Evolutionary conservation across 1,140 invertebrate genomes (phyloP).

Genomic region (Neodiprion pinetum): DNA sequence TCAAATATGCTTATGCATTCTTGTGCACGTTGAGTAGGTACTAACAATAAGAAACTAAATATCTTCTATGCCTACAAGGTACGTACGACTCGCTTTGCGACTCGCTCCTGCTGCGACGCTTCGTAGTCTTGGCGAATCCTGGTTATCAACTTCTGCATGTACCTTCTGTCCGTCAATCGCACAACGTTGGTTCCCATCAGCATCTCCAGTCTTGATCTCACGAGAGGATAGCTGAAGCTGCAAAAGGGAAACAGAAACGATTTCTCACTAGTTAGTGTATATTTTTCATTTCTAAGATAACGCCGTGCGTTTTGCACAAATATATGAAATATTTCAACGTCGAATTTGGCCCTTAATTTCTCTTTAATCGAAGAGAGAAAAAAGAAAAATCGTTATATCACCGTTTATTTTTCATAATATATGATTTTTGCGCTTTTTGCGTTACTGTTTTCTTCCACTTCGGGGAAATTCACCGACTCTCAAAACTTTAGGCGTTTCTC

Average conservation of each 20-base stretch:
- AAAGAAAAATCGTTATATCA: too few relatives aligned
- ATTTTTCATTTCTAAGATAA: neutral
- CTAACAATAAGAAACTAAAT: too few relatives aligned
- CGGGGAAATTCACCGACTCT: too few relatives aligned
- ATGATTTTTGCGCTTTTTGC: too few relatives aligned
- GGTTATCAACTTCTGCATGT: conserved; percentile 70
- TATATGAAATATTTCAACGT: too few relatives aligned
- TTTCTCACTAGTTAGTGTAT: conserved; percentile 4
- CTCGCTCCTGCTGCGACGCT: conserved; percentile 67
- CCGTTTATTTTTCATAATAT: too few relatives aligned
- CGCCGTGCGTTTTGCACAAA: neutral
- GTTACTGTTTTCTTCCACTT: too few relatives aligned
- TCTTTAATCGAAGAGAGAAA: too few relatives aligned
- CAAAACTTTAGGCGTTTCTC: too few relatives aligned
- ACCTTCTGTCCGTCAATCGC: conserved; percentile 68
- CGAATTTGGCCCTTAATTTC: too few relatives aligned
- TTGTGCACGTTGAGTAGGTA: too few relatives aligned
- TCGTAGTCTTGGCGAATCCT: conserved; percentile 68
- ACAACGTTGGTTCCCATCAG: conserved; percentile 72
- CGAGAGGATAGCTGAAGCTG: conserved; percentile 65
- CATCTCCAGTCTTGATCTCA: conserved; percentile 66
- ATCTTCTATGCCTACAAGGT: neutral
- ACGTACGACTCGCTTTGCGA: conserved; percentile 68
- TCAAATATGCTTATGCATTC: neutral
- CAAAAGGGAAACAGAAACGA: conserved; percentile 29